Percentiles rank a stretch among this genome's conserved stretches.
These are phyloP conservation scores for Carassius carassius DNA, from an alignment of 2,113 vertebrate genomes.

Conservation along the genomic window DNA sequence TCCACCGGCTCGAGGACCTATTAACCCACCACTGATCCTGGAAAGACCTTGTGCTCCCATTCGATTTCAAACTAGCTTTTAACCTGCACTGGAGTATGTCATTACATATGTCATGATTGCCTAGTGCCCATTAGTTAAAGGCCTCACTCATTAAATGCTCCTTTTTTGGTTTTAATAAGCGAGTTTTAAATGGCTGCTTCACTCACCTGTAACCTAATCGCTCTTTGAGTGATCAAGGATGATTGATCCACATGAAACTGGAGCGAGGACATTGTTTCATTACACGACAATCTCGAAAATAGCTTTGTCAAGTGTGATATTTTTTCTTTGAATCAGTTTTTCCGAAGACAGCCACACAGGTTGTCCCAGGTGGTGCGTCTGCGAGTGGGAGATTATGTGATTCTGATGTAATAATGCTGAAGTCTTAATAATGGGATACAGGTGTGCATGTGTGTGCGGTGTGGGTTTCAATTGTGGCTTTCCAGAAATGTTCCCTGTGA, in stretches of 20 bases:
- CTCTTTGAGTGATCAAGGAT: neutral
- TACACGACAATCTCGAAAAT: constrained; percentile 8
- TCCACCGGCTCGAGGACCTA: neutral
- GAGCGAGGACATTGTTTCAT: constrained; percentile 6
- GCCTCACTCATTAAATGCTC: constrained; percentile 53
- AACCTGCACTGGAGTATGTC: neutral
- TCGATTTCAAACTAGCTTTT: constrained; percentile 18
- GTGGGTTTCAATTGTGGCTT: neutral
- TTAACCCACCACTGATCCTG: neutral
- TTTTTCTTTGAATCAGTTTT: constrained; percentile 1
- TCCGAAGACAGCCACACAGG: neutral
- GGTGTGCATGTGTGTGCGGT: neutral
- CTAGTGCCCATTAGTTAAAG: constrained; percentile 54
- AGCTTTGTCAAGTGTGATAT: constrained; percentile 14
- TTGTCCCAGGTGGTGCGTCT: constrained; percentile 28
- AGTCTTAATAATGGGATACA: constrained; percentile 2
- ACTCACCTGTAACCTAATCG: neutral
- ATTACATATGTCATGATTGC: constrained; percentile 58
- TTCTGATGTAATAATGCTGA: constrained; percentile 22
- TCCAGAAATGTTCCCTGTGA: neutral
- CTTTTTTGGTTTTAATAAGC: constrained; percentile 60
- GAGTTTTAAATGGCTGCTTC: constrained; percentile 33
- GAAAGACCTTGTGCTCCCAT: neutral
- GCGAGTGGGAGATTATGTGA: constrained; percentile 15
- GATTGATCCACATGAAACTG: neutral